Evolutionary conservation across 2,113 vertebrate species (phyloP), one percentile per base, ranked within the genome.

Genomic region (Gallinago media): DNA sequence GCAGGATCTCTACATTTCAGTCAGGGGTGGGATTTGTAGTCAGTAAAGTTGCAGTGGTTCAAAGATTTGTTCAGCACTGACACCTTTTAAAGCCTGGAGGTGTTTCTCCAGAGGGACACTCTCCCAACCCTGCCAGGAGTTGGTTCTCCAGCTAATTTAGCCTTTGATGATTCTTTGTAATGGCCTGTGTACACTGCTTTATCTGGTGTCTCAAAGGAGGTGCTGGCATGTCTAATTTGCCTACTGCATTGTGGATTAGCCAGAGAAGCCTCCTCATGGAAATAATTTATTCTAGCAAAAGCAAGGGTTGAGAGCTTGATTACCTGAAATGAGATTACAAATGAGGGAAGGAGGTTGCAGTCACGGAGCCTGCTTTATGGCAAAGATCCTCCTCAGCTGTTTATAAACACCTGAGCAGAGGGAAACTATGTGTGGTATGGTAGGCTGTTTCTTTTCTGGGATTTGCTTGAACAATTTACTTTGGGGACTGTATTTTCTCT

Each of bases 61-160:
- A 80, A 56, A 55, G 83, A 23, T 59, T 70, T 76, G 44, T 76
- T 84, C 88, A 82, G 32, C 52, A 29, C 47, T 81, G 81, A 67
- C 52, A 38, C 31, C 25, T 87, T 87, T 87, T 71, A 91, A 75
- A 86, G 70, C 34, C 40, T 50, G 26, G 63, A 83, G 65, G 21
- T 65, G 49, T 92, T 92, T 84, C 34, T 91, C 44, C 55, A 66
- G 80, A 80, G 59, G 23, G 54, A 4, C 55, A 20, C 12, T 31
- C 27, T 83, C n/a, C 31, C 0, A 0, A 36, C n/a, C 46, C 17
- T 88, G 29, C 26, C 2, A 2, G 38, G 65, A n/a, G 1, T 42
- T 95, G 26, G 17, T 61, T 90, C 75, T 92, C 31, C 49, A 55
- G 23, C 22, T 80, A 38, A 70, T 61, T 63, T 66, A 65, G 59